A percentile compares a stretch with the other conserved stretches of the same genome.
phyloP scores from a whole-genome alignment of 2,797 vertebrate species.

The Eleutherodactylus coqui region DNA sequence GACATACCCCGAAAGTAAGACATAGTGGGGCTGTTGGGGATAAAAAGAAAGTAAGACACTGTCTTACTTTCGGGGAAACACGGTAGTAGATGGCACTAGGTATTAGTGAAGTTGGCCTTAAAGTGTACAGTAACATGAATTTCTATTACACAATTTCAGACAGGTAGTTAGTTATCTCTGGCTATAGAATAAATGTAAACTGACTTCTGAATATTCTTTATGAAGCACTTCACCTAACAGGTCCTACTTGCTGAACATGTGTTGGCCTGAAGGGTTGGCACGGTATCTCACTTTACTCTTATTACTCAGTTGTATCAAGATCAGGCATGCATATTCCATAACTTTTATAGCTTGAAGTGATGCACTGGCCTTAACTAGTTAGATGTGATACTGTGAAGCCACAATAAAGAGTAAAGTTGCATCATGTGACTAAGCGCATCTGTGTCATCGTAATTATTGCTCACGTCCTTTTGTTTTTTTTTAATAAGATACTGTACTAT shows the following conservation, averaged over 20 bases:
- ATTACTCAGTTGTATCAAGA: not conserved
- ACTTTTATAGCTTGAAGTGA: not conserved
- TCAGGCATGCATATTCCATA: not conserved
- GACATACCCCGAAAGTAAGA: too few relatives aligned
- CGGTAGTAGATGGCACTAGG: too few relatives aligned
- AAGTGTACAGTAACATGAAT: not conserved
- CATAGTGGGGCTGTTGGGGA: too few relatives aligned
- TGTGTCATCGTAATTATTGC: not conserved
- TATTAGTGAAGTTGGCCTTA: too few relatives aligned
- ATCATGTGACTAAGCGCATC: not conserved
- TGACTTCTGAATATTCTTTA: not conserved
- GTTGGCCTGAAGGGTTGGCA: slow-evolving; percentile 2
- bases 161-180: not conserved
- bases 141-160: not conserved
- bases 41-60: too few relatives aligned
- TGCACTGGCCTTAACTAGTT: not conserved
- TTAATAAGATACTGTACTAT: not conserved
- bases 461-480: not conserved
- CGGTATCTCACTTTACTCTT: not conserved
- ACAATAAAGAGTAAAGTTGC: slow-evolving; percentile 3
- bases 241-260: not conserved
- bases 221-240: not conserved
- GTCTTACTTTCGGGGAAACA: too few relatives aligned
- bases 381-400: not conserved
- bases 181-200: not conserved